Conservation (phyloP, 2,113 vertebrate genomes). For the Hyperoodon ampullatus region DNA sequence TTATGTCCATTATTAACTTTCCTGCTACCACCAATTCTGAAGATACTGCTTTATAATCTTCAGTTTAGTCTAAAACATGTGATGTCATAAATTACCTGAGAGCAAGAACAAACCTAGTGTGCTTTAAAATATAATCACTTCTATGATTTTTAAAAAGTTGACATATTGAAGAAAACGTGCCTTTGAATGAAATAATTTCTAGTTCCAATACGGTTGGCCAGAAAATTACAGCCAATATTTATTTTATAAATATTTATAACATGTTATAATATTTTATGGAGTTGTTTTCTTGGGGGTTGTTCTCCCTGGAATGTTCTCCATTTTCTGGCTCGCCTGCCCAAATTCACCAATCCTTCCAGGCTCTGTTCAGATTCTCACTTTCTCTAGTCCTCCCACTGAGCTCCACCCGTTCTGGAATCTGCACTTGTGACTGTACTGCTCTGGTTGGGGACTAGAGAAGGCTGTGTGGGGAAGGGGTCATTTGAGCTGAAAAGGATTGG, state of each 20-base stretch:
- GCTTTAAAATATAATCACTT: not conserved
- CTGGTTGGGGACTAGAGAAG: not conserved
- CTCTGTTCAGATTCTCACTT: not conserved
- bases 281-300: not conserved
- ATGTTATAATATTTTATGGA: not conserved
- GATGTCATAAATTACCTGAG: not conserved
- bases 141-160: not conserved
- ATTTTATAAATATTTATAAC: slow-evolving; percentile 4
- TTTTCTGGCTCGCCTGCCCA: not conserved
- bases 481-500: not conserved
- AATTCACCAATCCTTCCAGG: not conserved
- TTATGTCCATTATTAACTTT: not conserved
- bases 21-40: not conserved
- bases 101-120: not conserved
- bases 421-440: not conserved
- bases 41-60: not conserved
- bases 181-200: not conserved
- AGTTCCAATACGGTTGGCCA: not conserved
- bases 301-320: not conserved
- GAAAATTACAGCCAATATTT: not conserved
- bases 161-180: not conserved
- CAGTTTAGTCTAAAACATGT: not conserved
- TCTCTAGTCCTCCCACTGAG: not conserved
- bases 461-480: not conserved
- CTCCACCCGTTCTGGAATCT: not conserved